These are phyloP conservation scores for Spilarctia lutea DNA, from an alignment of 2,888 invertebrate genomes.

Conservation along the genomic window DNA sequence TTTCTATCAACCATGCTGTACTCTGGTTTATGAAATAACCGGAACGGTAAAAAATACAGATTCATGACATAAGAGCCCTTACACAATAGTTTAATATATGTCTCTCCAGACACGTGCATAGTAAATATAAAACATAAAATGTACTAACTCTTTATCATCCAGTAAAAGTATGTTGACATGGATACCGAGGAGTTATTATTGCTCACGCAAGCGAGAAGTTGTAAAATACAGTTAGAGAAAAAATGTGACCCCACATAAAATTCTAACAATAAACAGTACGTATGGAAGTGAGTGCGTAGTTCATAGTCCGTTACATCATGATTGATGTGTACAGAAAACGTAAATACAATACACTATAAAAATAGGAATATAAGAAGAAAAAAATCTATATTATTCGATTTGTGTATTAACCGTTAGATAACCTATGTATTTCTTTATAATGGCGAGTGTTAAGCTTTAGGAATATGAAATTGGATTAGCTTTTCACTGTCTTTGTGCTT, in stretches of 20 bases:
- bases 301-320: constrained; percentile 2
- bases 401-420: not conserved
- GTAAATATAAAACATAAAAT: constrained; percentile 18
- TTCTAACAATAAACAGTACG: constrained; percentile 9
- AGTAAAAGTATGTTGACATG: constrained; percentile 25
- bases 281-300: constrained; percentile 21
- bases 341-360: not conserved
- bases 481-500: not conserved
- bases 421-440: not conserved
- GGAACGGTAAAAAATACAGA: not conserved
- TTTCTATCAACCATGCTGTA: not conserved
- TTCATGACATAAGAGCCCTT: not conserved
- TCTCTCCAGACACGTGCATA: constrained; percentile 3
- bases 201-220: constrained; percentile 19
- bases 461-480: not conserved
- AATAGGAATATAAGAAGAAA: not conserved
- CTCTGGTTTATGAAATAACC: not conserved
- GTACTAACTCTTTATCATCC: constrained; percentile 24
- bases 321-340: not conserved
- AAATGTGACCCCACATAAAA: constrained; percentile 22
- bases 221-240: constrained; percentile 22
- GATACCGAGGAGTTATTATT: constrained; percentile 23
- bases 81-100: constrained; percentile 2
- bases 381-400: not conserved
- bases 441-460: not conserved